Percentiles rank a stretch among this genome's conserved stretches.
These are phyloP conservation scores for Heterochromis multidens DNA, from an alignment of 2,113 vertebrate species.

Conservation along the genomic window DNA sequence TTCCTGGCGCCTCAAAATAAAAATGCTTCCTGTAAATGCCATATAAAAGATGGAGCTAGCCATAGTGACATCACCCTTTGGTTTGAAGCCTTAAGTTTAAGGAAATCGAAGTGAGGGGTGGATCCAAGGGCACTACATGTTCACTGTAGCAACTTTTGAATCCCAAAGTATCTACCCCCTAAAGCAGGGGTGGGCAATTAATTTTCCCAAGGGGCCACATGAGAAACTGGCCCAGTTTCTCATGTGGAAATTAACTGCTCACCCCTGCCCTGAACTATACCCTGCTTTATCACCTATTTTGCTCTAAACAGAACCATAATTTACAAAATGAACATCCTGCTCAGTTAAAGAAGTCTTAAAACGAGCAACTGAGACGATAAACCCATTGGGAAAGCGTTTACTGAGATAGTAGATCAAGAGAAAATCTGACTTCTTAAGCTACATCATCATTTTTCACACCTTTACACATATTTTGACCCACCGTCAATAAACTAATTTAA, in stretches of 20 bases:
- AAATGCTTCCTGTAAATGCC: background rate
- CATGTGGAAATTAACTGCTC: too few relatives aligned
- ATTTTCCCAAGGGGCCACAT: background rate
- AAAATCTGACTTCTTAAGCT: background rate
- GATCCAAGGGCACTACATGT: background rate
- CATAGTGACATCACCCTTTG: background rate
- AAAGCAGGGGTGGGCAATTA: background rate
- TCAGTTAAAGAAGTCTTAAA: background rate
- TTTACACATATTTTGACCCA: background rate
- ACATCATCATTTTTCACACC: background rate
- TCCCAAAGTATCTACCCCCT: background rate
- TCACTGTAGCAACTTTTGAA: background rate
- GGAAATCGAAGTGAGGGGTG: background rate
- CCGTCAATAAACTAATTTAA: background rate
- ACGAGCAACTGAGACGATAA: background rate
- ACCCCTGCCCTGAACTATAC: too few relatives aligned
- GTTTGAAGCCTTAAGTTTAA: background rate
- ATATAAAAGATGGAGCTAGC: background rate
- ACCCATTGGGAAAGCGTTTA: background rate
- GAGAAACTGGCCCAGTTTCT: too few relatives aligned
- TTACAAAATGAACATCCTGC: background rate
- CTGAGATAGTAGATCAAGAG: background rate
- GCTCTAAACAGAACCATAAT: too few relatives aligned
- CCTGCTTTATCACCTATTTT: too few relatives aligned
- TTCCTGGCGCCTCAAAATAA: background rate